Evolutionary conservation across 1,140 invertebrate species (phyloP).

Genomic region (Drosophila dunni): DNA sequence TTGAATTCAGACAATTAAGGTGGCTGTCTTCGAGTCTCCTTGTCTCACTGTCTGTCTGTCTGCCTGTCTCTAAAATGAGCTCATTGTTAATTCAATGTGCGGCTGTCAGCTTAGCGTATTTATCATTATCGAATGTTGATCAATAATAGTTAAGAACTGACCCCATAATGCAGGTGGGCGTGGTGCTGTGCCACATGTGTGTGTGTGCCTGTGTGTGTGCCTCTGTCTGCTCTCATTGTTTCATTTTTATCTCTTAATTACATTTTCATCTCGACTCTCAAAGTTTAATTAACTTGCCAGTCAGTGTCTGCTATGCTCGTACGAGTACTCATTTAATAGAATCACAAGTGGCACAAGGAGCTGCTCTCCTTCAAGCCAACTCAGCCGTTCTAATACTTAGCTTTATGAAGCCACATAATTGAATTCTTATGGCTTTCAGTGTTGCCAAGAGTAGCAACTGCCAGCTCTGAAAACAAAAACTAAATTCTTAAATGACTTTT

Average conservation of each 20-base stretch:
- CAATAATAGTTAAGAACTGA: slow-evolving; percentile 24
- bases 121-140: slow-evolving; percentile 11
- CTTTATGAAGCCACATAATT: slow-evolving; percentile 65
- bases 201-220: background rate
- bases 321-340: slow-evolving; percentile 23
- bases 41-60: background rate
- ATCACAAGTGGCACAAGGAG: slow-evolving; percentile 9
- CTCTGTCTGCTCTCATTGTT: slow-evolving; percentile 53
- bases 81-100: slow-evolving; percentile 39
- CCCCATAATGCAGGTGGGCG: slow-evolving; percentile 45
- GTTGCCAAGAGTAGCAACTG: background rate
- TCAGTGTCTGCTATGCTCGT: slow-evolving; percentile 26
- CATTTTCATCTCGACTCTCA: slow-evolving; percentile 69
- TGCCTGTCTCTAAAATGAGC: slow-evolving; percentile 15
- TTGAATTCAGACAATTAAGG: slow-evolving; percentile 12
- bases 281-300: slow-evolving; percentile 78
- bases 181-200: background rate
- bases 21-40: background rate
- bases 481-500: background rate
- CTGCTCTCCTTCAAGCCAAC: slow-evolving; percentile 19
- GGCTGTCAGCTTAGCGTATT: slow-evolving; percentile 19
- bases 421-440: slow-evolving; percentile 62
- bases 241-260: slow-evolving; percentile 78
- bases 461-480: slow-evolving; percentile 6
- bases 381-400: slow-evolving; percentile 8